Percentiles rank a stretch among this genome's conserved stretches.
Evolutionary conservation across 2,888 invertebrate species (phyloP).

Genomic region (Laspeyria flexula): DNA sequence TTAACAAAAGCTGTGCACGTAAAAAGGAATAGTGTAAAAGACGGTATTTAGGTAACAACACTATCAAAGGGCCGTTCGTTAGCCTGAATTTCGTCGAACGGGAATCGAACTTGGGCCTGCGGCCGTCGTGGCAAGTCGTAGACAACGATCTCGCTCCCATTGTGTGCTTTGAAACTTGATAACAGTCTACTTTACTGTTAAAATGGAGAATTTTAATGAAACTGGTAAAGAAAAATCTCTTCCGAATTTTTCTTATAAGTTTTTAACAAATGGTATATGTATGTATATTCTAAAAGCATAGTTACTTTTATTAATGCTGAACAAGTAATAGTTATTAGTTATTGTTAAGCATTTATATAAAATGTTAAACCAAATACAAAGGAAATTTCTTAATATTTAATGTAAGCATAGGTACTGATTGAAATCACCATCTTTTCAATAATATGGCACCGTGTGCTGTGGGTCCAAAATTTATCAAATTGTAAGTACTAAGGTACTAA

Average conservation of each 20-base stretch:
- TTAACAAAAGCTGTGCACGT: conserved; percentile 17
- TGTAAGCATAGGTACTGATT: no score
- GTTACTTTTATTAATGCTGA: no score
- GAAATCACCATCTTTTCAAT: no score
- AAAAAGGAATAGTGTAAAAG: conserved; percentile 53
- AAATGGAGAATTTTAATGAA: conserved; percentile 67
- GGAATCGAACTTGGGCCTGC: conserved; percentile 71
- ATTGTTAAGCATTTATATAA: no score
- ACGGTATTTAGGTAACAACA: conserved; percentile 64
- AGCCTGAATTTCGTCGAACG: conserved; percentile 76
- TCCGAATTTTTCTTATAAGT: conserved; percentile 24
- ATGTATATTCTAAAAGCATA: no score
- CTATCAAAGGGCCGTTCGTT: conserved; percentile 67
- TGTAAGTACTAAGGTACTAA: no score
- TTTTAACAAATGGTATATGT: no score
- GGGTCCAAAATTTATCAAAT: no score
- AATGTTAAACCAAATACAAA: no score
- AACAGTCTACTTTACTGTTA: conserved; percentile 68
- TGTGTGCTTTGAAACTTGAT: conserved; percentile 74
- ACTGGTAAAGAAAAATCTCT: conserved; percentile 25
- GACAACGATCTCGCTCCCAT: conserved; percentile 80
- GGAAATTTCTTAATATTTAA: no score
- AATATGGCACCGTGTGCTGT: no score
- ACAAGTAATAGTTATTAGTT: no score
- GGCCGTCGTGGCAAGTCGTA: conserved; percentile 64